Conservation (phyloP, 2,888 invertebrate species). For the Spicauda simplicius region DNA sequence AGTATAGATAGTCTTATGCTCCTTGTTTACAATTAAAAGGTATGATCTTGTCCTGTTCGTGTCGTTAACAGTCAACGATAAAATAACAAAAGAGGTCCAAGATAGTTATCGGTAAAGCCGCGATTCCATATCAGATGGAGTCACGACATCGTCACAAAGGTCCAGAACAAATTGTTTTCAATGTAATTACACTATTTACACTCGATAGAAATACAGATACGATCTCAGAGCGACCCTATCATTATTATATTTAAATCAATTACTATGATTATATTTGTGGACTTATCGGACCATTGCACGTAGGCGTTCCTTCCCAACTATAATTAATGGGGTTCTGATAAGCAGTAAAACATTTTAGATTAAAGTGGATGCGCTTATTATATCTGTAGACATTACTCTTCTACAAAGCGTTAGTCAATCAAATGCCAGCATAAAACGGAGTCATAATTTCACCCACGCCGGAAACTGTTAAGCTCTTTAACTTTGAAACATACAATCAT, state of each 20-base stretch:
- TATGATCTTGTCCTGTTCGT: not conserved
- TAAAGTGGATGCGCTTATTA: conserved; percentile 68
- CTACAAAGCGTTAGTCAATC: conserved; percentile 56
- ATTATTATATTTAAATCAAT: conserved; percentile 82
- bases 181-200: conserved; percentile 68
- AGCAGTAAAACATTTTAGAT: conserved; percentile 78
- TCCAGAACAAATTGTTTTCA: conserved; percentile 34
- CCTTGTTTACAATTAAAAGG: conserved; percentile 9
- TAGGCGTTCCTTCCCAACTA: conserved; percentile 67
- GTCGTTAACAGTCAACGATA: conserved; percentile 24
- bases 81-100: conserved; percentile 29
- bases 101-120: conserved; percentile 40
- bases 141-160: conserved; percentile 35
- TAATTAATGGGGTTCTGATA: conserved; percentile 78
- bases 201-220: conserved; percentile 67
- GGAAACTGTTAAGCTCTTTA: conserved; percentile 31
- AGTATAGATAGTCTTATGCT: too few species aligned
- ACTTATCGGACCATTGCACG: conserved; percentile 50
- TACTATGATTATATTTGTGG: conserved; percentile 76
- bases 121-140: conserved; percentile 40
- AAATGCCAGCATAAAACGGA: conserved; percentile 45
- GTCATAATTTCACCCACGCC: conserved; percentile 35
- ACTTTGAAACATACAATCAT: conserved; percentile 30
- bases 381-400: conserved; percentile 57
- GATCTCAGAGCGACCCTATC: conserved; percentile 58